Conservation (phyloP, 2,113 vertebrate genomes). For the Grus americana region DNA sequence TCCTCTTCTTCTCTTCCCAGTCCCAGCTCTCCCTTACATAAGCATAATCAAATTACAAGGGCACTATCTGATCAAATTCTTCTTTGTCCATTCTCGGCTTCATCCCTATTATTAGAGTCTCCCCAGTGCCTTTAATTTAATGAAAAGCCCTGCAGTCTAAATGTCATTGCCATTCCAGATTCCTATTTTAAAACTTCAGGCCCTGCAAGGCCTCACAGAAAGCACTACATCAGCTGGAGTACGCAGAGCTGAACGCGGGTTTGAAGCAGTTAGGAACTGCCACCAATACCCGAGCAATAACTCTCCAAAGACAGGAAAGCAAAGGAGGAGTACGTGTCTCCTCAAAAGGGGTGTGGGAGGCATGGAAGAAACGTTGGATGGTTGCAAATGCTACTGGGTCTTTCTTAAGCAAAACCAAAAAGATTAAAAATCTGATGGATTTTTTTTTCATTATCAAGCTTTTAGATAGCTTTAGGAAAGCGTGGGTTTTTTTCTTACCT, state of each 20-base stretch:
- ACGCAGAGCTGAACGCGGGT: not conserved
- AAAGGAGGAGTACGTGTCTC: not conserved
- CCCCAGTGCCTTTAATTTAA: constrained; percentile 50
- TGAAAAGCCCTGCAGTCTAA: constrained; percentile 51
- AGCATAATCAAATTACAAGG: constrained; percentile 53
- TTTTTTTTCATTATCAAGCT: not conserved
- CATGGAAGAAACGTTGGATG: not conserved
- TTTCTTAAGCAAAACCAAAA: not conserved
- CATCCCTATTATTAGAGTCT: constrained; percentile 36
- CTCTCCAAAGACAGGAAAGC: not conserved
- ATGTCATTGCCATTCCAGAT: constrained; percentile 43
- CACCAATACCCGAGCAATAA: not conserved
- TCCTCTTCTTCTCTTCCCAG: not conserved
- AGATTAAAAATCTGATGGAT: not conserved
- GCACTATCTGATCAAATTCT: constrained; percentile 53
- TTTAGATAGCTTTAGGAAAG: not conserved
- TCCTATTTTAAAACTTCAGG: constrained; percentile 26
- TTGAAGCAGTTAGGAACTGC: not conserved
- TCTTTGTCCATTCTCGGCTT: not conserved
- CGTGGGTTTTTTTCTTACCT: not conserved
- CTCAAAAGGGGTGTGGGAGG: not conserved
- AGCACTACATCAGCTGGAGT: not conserved
- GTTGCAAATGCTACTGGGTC: not conserved
- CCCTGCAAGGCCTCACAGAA: not conserved
- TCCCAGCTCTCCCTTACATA: constrained; percentile 43